Percentiles rank a stretch among this genome's conserved stretches.
phyloP scores from a whole-genome alignment of 1,140 invertebrate genomes.

The Rhizoglyphus robini region DNA sequence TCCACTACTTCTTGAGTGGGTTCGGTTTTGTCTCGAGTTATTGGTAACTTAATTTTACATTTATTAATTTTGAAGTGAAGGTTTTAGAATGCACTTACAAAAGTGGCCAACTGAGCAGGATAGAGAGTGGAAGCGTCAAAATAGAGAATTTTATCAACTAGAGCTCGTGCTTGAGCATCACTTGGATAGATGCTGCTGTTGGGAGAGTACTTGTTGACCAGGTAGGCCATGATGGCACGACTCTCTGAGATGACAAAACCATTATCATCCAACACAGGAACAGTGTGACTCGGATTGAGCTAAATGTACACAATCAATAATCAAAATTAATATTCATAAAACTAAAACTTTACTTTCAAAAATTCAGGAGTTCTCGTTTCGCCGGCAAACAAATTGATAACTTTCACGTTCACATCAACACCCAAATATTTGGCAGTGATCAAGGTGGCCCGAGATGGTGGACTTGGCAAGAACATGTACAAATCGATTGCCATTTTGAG shows the following conservation, averaged over 20 bases:
- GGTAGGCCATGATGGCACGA: constrained; percentile 25
- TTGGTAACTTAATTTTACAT: not conserved
- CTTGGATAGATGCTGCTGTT: constrained; percentile 50
- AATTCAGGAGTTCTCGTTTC: constrained; percentile 55
- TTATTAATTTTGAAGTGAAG: no score
- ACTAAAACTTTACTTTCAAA: constrained; percentile 60
- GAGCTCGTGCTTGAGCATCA: constrained; percentile 47
- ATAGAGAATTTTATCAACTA: constrained; percentile 54
- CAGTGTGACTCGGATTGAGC: constrained; percentile 52
- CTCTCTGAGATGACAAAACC: constrained; percentile 47
- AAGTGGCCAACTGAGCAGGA: constrained; percentile 33
- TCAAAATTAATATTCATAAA: no score
- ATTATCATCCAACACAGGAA: constrained; percentile 51
- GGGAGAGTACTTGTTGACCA: constrained; percentile 43
- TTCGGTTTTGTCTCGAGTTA: no score
- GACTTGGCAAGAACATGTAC: constrained; percentile 21
- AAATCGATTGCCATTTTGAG: constrained; percentile 24
- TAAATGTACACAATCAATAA: no score
- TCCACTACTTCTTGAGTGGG: not conserved
- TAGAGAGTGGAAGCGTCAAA: constrained; percentile 42
- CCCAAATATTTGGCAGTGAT: constrained; percentile 44
- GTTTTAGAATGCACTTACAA: not conserved
- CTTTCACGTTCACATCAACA: constrained; percentile 52
- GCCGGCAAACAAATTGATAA: constrained; percentile 47
- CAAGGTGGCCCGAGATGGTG: constrained; percentile 23